Evolutionary conservation across 2,797 vertebrate genomes (phyloP).

Genomic region (Monodelphis domestica): DNA sequence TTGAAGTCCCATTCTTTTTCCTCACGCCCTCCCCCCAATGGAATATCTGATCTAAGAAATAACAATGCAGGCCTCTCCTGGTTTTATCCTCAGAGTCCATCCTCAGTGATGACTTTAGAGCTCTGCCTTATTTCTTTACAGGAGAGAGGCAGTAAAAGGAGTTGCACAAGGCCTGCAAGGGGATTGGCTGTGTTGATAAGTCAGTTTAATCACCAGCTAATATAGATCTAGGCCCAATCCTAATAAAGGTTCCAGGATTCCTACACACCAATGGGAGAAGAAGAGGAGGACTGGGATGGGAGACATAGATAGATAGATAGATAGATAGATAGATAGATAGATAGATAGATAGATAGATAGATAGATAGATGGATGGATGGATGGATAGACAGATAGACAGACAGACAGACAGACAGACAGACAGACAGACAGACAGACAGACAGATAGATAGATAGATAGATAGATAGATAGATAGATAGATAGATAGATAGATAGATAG

Average conservation of each 20-base stretch:
- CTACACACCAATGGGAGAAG: conserved; percentile 47
- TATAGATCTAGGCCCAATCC: conserved; percentile 45
- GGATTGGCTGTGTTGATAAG: conserved; percentile 24
- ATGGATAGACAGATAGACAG: too few species aligned
- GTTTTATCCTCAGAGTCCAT: conserved; percentile 11
- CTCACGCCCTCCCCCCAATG: background rate
- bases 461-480: too few species aligned
- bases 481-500: too few species aligned
- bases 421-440: too few species aligned
- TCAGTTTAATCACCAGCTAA: conserved; percentile 39
- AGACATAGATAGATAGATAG: background rate
- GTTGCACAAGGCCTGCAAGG: background rate
- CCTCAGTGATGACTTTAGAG: background rate
- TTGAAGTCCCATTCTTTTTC: background rate
- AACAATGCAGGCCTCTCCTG: background rate
- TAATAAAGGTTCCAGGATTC: conserved; percentile 42
- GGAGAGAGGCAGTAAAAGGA: conserved; percentile 21
- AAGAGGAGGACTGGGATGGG: conserved; percentile 49
- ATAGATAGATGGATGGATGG: too few species aligned
- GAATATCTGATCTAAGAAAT: background rate
- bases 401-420: too few species aligned
- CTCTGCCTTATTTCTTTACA: background rate
- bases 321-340: background rate
- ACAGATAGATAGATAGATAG: too few species aligned
- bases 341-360: background rate